Evolutionary conservation across 2,888 invertebrate species (phyloP).

Genomic region (Troides aeacus): DNA sequence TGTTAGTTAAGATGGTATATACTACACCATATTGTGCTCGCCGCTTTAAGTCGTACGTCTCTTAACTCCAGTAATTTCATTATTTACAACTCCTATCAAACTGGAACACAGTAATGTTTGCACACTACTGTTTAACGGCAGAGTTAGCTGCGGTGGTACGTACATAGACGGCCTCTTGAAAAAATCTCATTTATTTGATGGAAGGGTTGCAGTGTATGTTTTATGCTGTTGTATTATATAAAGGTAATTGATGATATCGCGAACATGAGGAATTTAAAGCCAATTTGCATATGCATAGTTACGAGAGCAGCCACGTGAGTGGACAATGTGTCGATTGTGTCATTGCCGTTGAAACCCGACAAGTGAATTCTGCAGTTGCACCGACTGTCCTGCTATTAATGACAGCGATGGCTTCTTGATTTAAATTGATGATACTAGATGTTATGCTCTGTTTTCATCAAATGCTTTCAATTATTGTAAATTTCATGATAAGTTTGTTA

Average conservation of each 20-base stretch:
- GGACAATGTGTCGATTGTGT: slow-evolving; percentile 4
- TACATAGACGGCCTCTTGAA: too few species aligned
- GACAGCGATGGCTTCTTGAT: slow-evolving; percentile 22
- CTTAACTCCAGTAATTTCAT: too few species aligned
- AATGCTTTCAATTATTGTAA: not conserved
- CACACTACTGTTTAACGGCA: too few species aligned
- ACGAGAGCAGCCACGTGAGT: slow-evolving; percentile 29
- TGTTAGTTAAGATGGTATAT: too few species aligned
- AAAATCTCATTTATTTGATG: not conserved
- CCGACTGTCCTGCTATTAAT: slow-evolving; percentile 3
- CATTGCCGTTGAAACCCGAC: slow-evolving; percentile 13
- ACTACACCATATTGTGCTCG: too few species aligned
- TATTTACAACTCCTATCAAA: too few species aligned
- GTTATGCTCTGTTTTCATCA: not conserved
- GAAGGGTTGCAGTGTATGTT: not conserved
- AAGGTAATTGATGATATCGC: not conserved
- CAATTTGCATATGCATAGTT: slow-evolving; percentile 57
- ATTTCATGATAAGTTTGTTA: not conserved
- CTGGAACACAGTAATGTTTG: too few species aligned
- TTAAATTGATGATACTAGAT: slow-evolving; percentile 4
- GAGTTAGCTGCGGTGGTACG: too few species aligned
- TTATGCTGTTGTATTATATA: slow-evolving; percentile 13
- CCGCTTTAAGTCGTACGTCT: too few species aligned
- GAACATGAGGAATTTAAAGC: slow-evolving; percentile 53
- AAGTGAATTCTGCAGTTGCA: slow-evolving; percentile 23